A percentile compares a stretch with the other conserved stretches of the same genome.
phyloP scores from a whole-genome alignment of 2,888 invertebrate genomes.

The Eretmocerus hayati region DNA sequence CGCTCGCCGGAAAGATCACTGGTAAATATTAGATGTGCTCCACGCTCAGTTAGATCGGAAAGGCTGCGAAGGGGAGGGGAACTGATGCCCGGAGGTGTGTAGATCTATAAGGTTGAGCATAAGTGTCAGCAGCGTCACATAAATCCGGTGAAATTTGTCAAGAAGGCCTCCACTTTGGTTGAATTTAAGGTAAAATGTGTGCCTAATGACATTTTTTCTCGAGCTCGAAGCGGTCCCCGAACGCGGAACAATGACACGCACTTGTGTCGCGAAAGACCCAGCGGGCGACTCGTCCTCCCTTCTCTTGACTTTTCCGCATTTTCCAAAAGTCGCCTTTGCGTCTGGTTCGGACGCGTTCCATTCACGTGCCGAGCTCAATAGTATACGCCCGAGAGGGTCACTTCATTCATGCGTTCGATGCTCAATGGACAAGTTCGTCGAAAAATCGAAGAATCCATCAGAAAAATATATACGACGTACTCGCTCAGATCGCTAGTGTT shows the following conservation, averaged over 20 bases:
- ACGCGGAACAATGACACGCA: constrained; percentile 41
- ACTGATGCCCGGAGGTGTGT: background rate
- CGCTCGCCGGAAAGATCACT: too few species aligned
- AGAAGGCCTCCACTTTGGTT: constrained; percentile 41
- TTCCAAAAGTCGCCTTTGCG: too few species aligned
- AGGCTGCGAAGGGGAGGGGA: background rate
- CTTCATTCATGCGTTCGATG: constrained; percentile 1
- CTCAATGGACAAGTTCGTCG: constrained; percentile 9
- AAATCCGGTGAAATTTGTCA: constrained; percentile 40
- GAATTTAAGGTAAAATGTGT: constrained; percentile 46
- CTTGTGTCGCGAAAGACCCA: constrained; percentile 38
- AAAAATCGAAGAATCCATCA: constrained; percentile 7
- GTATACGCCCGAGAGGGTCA: background rate
- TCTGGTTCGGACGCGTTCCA: background rate
- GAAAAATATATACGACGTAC: background rate
- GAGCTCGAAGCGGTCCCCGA: constrained; percentile 38
- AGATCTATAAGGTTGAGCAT: background rate
- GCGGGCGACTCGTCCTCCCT: constrained; percentile 30
- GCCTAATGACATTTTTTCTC: constrained; percentile 44
- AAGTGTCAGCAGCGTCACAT: constrained; percentile 2
- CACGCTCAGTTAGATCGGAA: background rate
- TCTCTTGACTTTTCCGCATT: too few species aligned
- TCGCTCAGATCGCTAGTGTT: too few species aligned
- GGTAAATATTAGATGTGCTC: too few species aligned
- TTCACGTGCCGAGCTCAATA: background rate